phyloP scores from a whole-genome alignment of 1,140 invertebrate species.

The Neuroterus valhalla region DNA sequence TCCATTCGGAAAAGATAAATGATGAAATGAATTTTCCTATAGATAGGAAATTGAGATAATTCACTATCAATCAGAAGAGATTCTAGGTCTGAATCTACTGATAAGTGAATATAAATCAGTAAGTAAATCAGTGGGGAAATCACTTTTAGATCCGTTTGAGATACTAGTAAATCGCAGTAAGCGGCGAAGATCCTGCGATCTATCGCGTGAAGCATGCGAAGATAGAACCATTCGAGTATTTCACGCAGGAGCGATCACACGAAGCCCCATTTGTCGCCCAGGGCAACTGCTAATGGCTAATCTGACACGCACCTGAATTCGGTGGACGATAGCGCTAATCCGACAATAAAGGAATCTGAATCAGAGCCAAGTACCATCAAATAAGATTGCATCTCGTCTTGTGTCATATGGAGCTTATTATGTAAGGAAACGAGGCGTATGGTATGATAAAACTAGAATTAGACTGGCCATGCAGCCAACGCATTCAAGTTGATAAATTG shows the following conservation, averaged over 20 bases:
- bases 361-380: slow-evolving; percentile 39
- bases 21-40: too few species aligned
- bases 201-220: slow-evolving; percentile 47
- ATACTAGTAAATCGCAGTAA: slow-evolving; percentile 13
- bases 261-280: slow-evolving; percentile 38
- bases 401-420: slow-evolving; percentile 3
- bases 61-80: not conserved
- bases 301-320: not conserved
- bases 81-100: not conserved
- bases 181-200: not conserved
- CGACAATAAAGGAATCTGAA: slow-evolving; percentile 32
- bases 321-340: slow-evolving; percentile 18
- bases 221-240: slow-evolving; percentile 41
- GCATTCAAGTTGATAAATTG: slow-evolving; percentile 38
- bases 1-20: not conserved
- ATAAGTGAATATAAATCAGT: not conserved
- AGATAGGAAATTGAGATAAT: not conserved
- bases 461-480: slow-evolving; percentile 39
- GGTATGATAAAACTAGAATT: slow-evolving; percentile 43
- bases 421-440: slow-evolving; percentile 22
- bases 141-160: slow-evolving; percentile 19
- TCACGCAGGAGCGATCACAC: slow-evolving; percentile 39
- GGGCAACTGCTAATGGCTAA: slow-evolving; percentile 33
- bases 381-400: not conserved
- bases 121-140: slow-evolving; percentile 1